Conservation (phyloP, 2,797 vertebrate species). For the Cichlasoma orientale region DNA sequence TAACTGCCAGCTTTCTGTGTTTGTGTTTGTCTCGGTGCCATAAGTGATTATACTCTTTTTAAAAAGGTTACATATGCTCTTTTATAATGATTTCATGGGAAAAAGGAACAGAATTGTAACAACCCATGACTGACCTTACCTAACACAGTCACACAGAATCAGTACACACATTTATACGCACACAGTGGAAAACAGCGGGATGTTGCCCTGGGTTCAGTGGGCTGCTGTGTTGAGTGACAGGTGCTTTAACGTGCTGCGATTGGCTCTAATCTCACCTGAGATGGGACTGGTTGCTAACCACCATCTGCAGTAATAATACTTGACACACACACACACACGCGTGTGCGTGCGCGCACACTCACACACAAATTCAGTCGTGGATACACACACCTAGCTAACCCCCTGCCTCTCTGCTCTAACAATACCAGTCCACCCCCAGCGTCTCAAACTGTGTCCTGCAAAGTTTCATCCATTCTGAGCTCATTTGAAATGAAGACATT, state of each 20-base stretch:
- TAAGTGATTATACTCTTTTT: slow-evolving; percentile 26
- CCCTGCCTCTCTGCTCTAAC: slow-evolving; percentile 33
- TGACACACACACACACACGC: background rate
- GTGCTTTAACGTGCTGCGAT: slow-evolving; percentile 75
- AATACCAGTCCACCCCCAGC: slow-evolving; percentile 45
- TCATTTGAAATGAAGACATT: slow-evolving; percentile 76
- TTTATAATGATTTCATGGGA: slow-evolving; percentile 51
- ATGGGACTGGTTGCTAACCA: slow-evolving; percentile 36
- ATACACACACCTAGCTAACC: slow-evolving; percentile 22
- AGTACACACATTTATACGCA: slow-evolving; percentile 37
- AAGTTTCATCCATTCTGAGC: slow-evolving; percentile 49
- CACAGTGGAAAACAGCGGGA: slow-evolving; percentile 60
- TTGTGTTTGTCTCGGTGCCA: slow-evolving; percentile 26
- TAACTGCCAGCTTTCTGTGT: slow-evolving; percentile 53
- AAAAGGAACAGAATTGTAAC: slow-evolving; percentile 25
- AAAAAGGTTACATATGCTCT: slow-evolving; percentile 37
- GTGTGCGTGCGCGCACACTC: background rate
- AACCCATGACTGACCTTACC: slow-evolving; percentile 64
- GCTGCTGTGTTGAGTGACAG: slow-evolving; percentile 74
- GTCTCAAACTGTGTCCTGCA: slow-evolving; percentile 55
- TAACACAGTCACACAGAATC: slow-evolving; percentile 53
- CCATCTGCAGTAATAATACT: slow-evolving; percentile 35
- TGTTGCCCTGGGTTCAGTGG: slow-evolving; percentile 36
- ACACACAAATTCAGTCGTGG: slow-evolving; percentile 3
- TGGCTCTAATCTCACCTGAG: slow-evolving; percentile 80